Base-by-base conservation (phyloP, 2,888 invertebrate genomes). In the Cephus sareptanus region DNA sequence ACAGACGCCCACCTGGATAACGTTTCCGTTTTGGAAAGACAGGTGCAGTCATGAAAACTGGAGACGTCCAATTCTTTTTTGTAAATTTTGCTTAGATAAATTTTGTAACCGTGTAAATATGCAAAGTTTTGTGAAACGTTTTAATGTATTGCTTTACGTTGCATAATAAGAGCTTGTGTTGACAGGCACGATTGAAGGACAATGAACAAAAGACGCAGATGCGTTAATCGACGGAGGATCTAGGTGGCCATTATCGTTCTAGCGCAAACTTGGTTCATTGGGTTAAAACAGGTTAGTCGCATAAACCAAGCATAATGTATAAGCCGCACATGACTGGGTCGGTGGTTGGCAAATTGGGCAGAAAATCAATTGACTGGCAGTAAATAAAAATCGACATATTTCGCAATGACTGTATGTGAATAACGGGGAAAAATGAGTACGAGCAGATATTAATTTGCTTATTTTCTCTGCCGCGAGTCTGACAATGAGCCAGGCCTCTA, bases 221-320 rank as follows among this genome's bases (percentile, higher is more conserved):
- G 81, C 76, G 83, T 80, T 85, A 84, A 85, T 84, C 84, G 83
- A 83, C 31, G 77, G 77, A 76, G 79, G 83, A 83, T 81, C 84
- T 85, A 84, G 82, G 81, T 79, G 79, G 79, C 81, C 81, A 86
- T 86, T 86, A 86, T 83, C 84, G 81, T 81, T 85, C 85, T 85
- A 85, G 84, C 78, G 81, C 77, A 80, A 83, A 82, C 82, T 83
- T 81, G 82, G 83, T 79, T 84, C 83, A 82, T 85, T 81, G 82
- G 75, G 79, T 76, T 78, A 31, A 68, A 56, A 9, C 23, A 23
- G 56, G 23, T 56, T 56, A 56, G 56, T 23, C 23, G 23, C 23
- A 23, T 23, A 9, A 56, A 56, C 56, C 56, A 56, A 56, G 56
- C 56, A 9, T 23, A 56, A 56, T 1, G 23, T 56, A 23, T 9